Conservation (phyloP, 1,140 invertebrate species). For the Dermatophagoides farinae region DNA sequence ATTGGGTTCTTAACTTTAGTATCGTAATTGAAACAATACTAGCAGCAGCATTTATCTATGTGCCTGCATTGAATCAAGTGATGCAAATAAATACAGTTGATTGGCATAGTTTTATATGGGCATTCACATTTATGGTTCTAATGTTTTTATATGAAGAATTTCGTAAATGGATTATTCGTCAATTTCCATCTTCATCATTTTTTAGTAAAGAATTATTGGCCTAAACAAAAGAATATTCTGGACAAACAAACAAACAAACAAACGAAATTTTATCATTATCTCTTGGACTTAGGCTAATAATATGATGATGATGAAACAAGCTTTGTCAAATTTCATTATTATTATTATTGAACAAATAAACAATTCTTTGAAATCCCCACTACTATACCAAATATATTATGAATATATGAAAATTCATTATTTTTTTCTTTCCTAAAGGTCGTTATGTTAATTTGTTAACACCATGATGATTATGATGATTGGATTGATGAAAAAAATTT, state of each 20-base stretch:
- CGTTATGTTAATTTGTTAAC: too few relatives aligned
- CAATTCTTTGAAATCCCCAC: too few relatives aligned
- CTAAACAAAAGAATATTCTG: neutral
- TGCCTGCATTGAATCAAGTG: conserved; percentile 27
- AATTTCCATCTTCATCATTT: neutral
- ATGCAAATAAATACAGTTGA: neutral
- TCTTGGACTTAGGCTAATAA: too few relatives aligned
- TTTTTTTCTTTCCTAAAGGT: too few relatives aligned
- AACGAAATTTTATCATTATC: too few relatives aligned
- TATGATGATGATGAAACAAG: too few relatives aligned
- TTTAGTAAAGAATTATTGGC: neutral
- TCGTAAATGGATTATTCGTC: conserved; percentile 8
- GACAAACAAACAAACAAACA: neutral
- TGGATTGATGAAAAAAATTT: too few relatives aligned
- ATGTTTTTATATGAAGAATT: conserved; percentile 6
- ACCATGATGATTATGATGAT: too few relatives aligned
- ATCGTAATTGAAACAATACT: conserved; percentile 49
- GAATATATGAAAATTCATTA: too few relatives aligned
- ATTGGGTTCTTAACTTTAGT: conserved; percentile 44
- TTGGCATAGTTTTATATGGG: neutral
- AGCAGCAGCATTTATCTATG: conserved; percentile 44
- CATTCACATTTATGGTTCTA: neutral
- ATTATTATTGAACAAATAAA: too few relatives aligned
- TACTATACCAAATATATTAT: too few relatives aligned
- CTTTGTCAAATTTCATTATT: too few relatives aligned